A percentile compares a stretch with the other conserved stretches of the same genome.
Evolutionary conservation across 2,797 vertebrate species (phyloP).

Genomic region (Rhynchotus rufescens): DNA sequence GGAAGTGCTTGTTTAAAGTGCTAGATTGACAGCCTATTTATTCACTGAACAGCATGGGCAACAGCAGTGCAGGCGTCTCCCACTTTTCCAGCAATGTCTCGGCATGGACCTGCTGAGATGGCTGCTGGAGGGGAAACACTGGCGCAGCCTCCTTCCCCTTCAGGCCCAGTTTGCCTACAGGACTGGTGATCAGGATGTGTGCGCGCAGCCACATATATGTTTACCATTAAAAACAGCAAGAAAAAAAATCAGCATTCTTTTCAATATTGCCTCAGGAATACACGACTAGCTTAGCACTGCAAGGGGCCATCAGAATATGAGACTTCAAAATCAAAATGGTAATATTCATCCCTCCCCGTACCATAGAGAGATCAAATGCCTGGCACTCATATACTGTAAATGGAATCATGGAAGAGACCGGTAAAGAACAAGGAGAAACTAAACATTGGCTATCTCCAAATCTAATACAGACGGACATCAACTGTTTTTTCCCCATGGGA

Average conservation of each 20-base stretch:
- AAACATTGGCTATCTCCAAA: neutral
- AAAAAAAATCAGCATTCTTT: neutral
- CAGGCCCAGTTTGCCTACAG: neutral
- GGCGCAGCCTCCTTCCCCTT: neutral
- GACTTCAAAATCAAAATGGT: neutral
- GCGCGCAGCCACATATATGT: neutral
- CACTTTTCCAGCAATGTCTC: neutral
- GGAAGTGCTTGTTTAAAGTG: constrained; percentile 59
- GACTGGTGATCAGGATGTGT: neutral
- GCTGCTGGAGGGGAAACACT: neutral
- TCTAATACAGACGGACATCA: neutral
- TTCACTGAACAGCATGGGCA: constrained; percentile 37
- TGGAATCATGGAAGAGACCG: neutral
- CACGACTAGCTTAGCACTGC: neutral
- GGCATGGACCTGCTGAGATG: neutral
- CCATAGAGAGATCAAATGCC: neutral
- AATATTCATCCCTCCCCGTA: neutral
- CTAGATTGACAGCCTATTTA: constrained; percentile 61
- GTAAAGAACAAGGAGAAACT: neutral
- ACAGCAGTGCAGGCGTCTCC: constrained; percentile 21
- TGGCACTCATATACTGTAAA: neutral
- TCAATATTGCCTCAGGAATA: neutral
- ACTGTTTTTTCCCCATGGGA: neutral
- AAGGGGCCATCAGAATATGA: neutral
- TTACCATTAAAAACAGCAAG: constrained; percentile 28